Evolutionary conservation across 1,140 invertebrate genomes (phyloP).

Genomic region (Brachionus angularis): DNA sequence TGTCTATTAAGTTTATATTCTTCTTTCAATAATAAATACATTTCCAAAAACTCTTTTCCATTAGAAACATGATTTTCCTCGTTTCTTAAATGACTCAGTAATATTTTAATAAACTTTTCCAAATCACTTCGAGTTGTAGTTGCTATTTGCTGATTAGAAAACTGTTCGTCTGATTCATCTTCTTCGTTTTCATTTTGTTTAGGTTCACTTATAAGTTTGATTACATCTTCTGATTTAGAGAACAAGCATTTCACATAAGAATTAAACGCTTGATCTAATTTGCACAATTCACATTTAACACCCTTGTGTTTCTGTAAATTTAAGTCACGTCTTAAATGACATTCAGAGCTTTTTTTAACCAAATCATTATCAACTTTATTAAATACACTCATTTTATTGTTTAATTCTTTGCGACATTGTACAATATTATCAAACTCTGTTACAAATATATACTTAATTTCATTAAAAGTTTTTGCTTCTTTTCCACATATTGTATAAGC

Average conservation of each 20-base stretch:
- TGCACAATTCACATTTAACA: slow-evolving; percentile 60
- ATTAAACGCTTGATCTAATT: slow-evolving; percentile 59
- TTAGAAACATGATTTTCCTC: background rate
- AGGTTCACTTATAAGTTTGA: slow-evolving; percentile 49
- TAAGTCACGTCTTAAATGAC: slow-evolving; percentile 63
- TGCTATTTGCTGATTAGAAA: background rate
- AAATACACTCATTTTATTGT: slow-evolving; percentile 53
- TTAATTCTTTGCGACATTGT: slow-evolving; percentile 53
- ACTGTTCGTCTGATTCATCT: slow-evolving; percentile 48
- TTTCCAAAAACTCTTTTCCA: background rate
- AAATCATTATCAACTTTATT: slow-evolving; percentile 54
- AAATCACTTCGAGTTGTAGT: slow-evolving; percentile 5
- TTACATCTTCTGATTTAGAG: background rate
- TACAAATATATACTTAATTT: slow-evolving; percentile 58
- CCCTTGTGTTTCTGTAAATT: slow-evolving; percentile 1
- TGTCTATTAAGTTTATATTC: slow-evolving; percentile 57
- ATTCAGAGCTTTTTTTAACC: slow-evolving; percentile 63
- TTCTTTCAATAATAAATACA: background rate
- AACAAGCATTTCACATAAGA: slow-evolving; percentile 59
- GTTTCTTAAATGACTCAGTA: background rate
- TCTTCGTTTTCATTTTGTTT: slow-evolving; percentile 46
- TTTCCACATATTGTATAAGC: slow-evolving; percentile 9
- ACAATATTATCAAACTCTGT: slow-evolving; percentile 58
- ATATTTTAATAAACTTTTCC: slow-evolving; percentile 26
- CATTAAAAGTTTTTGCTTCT: slow-evolving; percentile 44